Conservation (phyloP, 2,888 invertebrate species). For the Drosophila paracracens region DNA sequence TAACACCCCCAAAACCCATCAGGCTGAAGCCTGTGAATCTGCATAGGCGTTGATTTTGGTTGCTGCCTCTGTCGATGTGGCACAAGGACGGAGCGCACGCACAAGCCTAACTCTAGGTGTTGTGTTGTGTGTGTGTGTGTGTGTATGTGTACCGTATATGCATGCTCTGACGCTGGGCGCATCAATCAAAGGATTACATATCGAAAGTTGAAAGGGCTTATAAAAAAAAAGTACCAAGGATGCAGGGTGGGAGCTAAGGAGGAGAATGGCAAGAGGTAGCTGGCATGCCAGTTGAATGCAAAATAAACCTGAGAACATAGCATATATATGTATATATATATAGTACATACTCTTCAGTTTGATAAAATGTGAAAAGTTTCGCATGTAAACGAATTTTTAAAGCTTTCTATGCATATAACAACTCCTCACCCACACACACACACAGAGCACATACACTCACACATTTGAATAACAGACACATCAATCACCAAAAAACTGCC, state of each 20-base stretch:
- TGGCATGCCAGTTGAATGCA: constrained; percentile 74
- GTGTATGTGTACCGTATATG: constrained; percentile 12
- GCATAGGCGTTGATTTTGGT: constrained; percentile 76
- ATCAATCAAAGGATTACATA: constrained; percentile 80
- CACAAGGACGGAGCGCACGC: constrained; percentile 42
- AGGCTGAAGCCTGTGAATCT: constrained; percentile 56
- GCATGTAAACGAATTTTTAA: constrained; percentile 61
- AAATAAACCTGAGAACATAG: constrained; percentile 50
- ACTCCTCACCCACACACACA: not conserved
- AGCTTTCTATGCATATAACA: constrained; percentile 45
- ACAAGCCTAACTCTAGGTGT: constrained; percentile 28
- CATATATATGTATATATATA: not conserved
- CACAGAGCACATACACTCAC: not conserved
- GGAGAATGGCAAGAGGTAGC: not conserved
- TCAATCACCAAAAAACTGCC: constrained; percentile 61
- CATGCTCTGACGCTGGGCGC: constrained; percentile 62
- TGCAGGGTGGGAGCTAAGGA: not conserved
- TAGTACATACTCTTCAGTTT: constrained; percentile 8
- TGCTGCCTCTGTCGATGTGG: constrained; percentile 24
- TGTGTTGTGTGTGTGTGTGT: constrained; percentile 16
- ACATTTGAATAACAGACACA: constrained; percentile 63
- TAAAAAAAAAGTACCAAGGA: constrained; percentile 42
- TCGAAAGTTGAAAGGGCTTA: constrained; percentile 76
- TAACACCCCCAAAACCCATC: constrained; percentile 46
- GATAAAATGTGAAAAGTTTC: constrained; percentile 65